Evolutionary conservation across 2,797 vertebrate species (phyloP), one percentile per base, ranked within the genome.

Genomic region (Coreius guichenoti): DNA sequence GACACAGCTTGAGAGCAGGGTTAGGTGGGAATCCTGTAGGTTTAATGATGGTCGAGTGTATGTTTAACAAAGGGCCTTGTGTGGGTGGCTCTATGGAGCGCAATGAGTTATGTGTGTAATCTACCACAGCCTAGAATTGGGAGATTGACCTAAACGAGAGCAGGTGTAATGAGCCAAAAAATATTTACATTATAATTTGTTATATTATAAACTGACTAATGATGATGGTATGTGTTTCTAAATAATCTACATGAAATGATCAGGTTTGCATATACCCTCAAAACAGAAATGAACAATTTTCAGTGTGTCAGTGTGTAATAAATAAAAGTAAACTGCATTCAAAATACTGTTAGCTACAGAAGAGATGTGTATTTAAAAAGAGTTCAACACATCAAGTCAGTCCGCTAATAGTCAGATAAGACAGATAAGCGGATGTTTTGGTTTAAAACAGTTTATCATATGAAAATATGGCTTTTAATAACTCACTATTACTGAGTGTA

Each of bases 381-480:
- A 43, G 54, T 78, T 78, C 8, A 63, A 79, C 61, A 67, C 7
- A 5, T 49, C 51, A 61, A 61, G 75, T 43, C 16, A 13, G 72
- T 51, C 29, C 5, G 56, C 43, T 17, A 63, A 83, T 61, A 72
- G 58, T 68, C 43, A 67, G 31, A 45, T 82, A 85, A 82, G 43
- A 85, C 54, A 68, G 67, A 85, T 89, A 82, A 74, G 72, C 75
- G 85, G 84, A 87, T 78, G 74, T 86, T 81, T 88, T 49, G 47
- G 29, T 49, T 51, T 76, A 81, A 86, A 76, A 68, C 83, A 67
- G 80, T 80, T 86, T 83, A 65, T 87, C 29, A 87, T 88, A 88
- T 76, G 79, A 91, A 90, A 88, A 82, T 87, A 81, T 45, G 54
- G 67, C 58, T 86, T 84, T 74, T 87, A 78, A 85, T 90, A 84